Percentiles rank a stretch among this genome's conserved stretches.
Evolutionary conservation across 2,797 vertebrate species (phyloP).

Genomic region (Mus spretus): DNA sequence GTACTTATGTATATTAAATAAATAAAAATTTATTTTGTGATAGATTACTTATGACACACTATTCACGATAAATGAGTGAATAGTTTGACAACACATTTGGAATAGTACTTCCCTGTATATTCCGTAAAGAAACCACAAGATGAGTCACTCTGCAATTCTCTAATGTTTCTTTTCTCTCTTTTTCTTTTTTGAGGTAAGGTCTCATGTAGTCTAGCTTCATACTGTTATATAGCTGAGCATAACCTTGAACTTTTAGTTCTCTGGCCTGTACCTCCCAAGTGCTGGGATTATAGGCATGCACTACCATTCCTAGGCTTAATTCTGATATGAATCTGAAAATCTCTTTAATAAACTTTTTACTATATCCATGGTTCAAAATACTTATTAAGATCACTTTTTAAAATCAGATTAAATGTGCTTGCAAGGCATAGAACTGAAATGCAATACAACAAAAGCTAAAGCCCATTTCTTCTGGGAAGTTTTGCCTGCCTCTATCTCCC

Average conservation of each 20-base stretch:
- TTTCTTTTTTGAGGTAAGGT: not conserved
- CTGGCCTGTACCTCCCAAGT: not conserved
- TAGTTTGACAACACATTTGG: not conserved
- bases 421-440: conserved; percentile 35
- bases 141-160: conserved; percentile 56
- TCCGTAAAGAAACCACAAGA: conserved; percentile 51
- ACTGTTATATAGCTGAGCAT: not conserved
- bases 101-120: not conserved
- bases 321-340: not conserved
- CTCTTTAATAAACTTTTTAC: conserved; percentile 59
- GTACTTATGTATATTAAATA: too few relatives aligned
- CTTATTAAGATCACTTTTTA: not conserved
- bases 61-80: not conserved
- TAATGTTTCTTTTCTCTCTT: not conserved
- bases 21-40: not conserved
- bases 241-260: not conserved
- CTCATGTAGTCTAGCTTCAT: not conserved
- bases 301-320: not conserved
- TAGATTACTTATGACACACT: conserved; percentile 63
- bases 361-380: conserved; percentile 59
- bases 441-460: conserved; percentile 30
- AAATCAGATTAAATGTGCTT: conserved; percentile 60
- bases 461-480: conserved; percentile 1
- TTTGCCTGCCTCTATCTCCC: not conserved
- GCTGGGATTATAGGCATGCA: not conserved